These are phyloP conservation scores for Oceanodroma tethys DNA, from an alignment of 2,113 vertebrate genomes.

Conservation along the genomic window DNA sequence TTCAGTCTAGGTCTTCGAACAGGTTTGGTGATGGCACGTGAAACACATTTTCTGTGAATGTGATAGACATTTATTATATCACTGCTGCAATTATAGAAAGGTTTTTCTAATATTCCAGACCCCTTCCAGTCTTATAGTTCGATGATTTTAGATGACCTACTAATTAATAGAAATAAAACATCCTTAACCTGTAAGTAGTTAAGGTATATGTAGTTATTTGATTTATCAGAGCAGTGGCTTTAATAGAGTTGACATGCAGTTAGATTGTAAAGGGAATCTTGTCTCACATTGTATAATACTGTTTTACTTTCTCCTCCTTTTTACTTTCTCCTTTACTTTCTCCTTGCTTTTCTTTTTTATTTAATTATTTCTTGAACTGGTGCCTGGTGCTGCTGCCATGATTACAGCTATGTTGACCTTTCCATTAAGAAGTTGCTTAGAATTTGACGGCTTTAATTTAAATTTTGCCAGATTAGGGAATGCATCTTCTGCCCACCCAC, in stretches of 20 bases:
- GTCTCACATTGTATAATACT: neutral
- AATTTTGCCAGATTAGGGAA: neutral
- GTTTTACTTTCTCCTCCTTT: neutral
- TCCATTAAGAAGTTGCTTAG: conserved; percentile 3
- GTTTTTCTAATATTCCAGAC: neutral
- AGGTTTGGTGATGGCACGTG: neutral
- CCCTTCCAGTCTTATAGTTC: neutral
- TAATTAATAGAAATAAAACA: neutral
- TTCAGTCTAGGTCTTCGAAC: neutral
- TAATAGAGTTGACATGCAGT: neutral
- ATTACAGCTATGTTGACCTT: neutral
- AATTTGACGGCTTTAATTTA: neutral
- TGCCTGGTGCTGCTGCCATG: neutral
- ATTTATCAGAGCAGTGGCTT: neutral
- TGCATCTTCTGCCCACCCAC: neutral
- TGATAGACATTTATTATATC: neutral
- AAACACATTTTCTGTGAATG: neutral
- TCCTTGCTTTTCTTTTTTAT: neutral
- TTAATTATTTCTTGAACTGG: neutral
- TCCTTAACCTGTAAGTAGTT: neutral
- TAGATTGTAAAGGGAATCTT: neutral
- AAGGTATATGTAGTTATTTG: neutral
- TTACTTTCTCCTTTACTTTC: neutral
- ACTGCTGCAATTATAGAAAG: neutral
- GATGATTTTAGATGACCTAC: neutral